phyloP scores from a whole-genome alignment of 1,140 invertebrate species.

The Holotrichia oblita region DNA sequence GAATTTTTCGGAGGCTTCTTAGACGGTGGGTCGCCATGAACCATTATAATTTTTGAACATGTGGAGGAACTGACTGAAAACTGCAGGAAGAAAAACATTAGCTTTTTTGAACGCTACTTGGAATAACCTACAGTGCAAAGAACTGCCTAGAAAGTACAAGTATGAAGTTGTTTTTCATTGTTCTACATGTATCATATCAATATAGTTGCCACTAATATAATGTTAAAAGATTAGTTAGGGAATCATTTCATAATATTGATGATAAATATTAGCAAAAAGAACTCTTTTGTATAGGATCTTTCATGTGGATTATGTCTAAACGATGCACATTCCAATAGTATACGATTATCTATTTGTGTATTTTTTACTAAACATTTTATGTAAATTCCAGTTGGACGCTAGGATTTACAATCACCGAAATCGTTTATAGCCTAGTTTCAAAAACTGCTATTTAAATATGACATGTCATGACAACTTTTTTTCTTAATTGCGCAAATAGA shows the following conservation, averaged over 20 bases:
- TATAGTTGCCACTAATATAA: neutral
- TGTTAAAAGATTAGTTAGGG: neutral
- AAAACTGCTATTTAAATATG: constrained; percentile 5
- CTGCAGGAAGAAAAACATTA: neutral
- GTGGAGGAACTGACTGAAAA: neutral
- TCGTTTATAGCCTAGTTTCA: neutral
- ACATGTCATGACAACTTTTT: neutral
- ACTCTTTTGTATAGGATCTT: too few species aligned
- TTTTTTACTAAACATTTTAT: too few species aligned
- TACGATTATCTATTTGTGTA: too few species aligned
- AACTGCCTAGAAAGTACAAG: neutral
- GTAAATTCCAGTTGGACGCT: too few species aligned
- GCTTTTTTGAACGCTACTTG: neutral
- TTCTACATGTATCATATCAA: neutral
- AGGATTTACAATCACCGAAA: neutral
- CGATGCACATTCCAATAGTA: too few species aligned
- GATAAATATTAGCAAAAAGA: neutral
- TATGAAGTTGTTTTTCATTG: neutral
- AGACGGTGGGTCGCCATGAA: too few species aligned
- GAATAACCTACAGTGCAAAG: neutral
- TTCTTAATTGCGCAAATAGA: constrained; percentile 18
- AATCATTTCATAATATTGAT: neutral
- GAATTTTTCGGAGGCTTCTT: too few species aligned
- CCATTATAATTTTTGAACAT: too few species aligned
- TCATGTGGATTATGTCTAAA: too few species aligned